Evolutionary conservation across 2,113 vertebrate species (phyloP).

Genomic region (Caranx melampygus): DNA sequence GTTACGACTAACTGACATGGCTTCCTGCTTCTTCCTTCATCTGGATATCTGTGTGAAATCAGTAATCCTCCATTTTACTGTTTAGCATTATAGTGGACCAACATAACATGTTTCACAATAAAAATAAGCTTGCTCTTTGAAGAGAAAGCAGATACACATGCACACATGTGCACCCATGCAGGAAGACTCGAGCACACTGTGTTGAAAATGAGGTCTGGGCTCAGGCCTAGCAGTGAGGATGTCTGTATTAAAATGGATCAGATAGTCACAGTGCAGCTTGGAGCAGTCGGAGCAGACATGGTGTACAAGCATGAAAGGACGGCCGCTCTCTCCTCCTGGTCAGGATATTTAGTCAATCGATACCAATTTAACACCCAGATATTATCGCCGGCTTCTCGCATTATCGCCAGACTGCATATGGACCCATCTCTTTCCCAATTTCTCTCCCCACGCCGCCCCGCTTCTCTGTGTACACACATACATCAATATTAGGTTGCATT

Average conservation of each 20-base stretch:
- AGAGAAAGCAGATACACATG: slow-evolving; percentile 15
- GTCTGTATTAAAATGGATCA: slow-evolving; percentile 78
- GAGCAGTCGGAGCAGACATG: slow-evolving; percentile 66
- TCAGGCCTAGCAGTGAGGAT: slow-evolving; percentile 62
- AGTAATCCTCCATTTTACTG: slow-evolving; percentile 40
- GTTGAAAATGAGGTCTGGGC: slow-evolving; percentile 69
- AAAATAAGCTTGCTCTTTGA: slow-evolving; percentile 57
- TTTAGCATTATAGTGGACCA: slow-evolving; percentile 41
- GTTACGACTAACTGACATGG: slow-evolving; percentile 8
- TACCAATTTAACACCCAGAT: slow-evolving; percentile 81
- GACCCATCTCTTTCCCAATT: slow-evolving; percentile 67
- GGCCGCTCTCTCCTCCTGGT: slow-evolving; percentile 70
- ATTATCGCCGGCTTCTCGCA: slow-evolving; percentile 74
- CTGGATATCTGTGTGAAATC: slow-evolving; percentile 45
- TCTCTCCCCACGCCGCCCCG: slow-evolving; percentile 36
- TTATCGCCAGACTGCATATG: slow-evolving; percentile 76
- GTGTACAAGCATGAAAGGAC: slow-evolving; percentile 70
- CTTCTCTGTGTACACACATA: slow-evolving; percentile 67
- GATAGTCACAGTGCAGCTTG: slow-evolving; percentile 73
- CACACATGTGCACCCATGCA: slow-evolving; percentile 17
- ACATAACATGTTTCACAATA: slow-evolving; percentile 36
- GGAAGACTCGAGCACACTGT: slow-evolving; percentile 53
- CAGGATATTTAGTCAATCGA: slow-evolving; percentile 81
- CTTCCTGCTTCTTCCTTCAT: slow-evolving; percentile 2
- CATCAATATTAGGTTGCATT: slow-evolving; percentile 77